Conservation (phyloP, 2,113 vertebrate genomes). For the Thalassoma bifasciatum region DNA sequence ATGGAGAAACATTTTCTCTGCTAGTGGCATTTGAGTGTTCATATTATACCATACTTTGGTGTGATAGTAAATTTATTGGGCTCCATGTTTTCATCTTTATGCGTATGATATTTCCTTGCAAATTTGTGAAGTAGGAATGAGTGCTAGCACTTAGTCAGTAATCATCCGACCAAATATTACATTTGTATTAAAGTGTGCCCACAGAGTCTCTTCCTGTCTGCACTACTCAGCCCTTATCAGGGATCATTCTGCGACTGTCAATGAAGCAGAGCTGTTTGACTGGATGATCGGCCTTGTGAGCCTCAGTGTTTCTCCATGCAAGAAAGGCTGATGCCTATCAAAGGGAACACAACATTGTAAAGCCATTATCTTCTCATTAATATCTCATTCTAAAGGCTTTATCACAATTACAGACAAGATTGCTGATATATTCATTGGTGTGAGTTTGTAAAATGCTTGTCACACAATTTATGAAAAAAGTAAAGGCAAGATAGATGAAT, state of each 20-base stretch:
- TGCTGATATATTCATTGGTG: neutral
- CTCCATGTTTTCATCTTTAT: too few relatives aligned
- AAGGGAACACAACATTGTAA: neutral
- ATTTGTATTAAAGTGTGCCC: neutral
- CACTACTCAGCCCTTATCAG: slow-evolving; percentile 2
- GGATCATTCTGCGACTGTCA: neutral
- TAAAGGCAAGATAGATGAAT: too few relatives aligned
- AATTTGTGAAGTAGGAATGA: too few relatives aligned
- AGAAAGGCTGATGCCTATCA: neutral
- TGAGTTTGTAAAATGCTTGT: neutral
- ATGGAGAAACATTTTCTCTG: too few relatives aligned
- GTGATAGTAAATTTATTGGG: too few relatives aligned
- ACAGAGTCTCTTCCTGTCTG: neutral
- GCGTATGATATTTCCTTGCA: too few relatives aligned
- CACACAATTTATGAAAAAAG: too few relatives aligned
- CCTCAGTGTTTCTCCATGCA: neutral
- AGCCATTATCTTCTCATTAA: neutral
- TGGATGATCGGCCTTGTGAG: slow-evolving; percentile 1
- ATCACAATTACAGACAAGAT: neutral
- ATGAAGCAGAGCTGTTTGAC: slow-evolving; percentile 1
- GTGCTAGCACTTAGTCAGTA: too few relatives aligned
- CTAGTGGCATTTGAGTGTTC: too few relatives aligned
- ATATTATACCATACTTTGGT: too few relatives aligned
- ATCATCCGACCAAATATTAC: neutral
- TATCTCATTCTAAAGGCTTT: neutral